These are phyloP conservation scores for Lerista edwardsae DNA, from an alignment of 2,797 vertebrate genomes.

Conservation along the genomic window DNA sequence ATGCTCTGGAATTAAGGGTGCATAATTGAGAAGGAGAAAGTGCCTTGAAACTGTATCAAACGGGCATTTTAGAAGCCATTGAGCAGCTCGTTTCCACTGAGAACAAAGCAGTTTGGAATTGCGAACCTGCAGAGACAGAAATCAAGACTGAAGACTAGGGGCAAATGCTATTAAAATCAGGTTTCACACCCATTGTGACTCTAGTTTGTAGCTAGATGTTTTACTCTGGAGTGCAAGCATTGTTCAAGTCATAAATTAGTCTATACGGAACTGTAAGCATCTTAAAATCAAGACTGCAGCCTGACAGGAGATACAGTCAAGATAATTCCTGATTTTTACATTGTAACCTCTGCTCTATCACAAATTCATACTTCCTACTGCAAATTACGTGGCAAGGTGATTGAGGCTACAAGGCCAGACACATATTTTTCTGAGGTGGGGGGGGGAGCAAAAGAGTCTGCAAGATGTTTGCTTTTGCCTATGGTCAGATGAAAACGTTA, in stretches of 20 bases:
- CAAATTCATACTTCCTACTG: neutral
- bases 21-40: neutral
- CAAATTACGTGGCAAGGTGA: neutral
- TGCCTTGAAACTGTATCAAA: neutral
- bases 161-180: neutral
- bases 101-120: neutral
- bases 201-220: neutral
- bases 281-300: neutral
- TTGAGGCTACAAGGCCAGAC: neutral
- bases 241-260: neutral
- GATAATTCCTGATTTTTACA: neutral
- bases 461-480: neutral
- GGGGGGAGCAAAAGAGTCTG: neutral
- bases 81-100: neutral
- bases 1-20: neutral
- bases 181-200: neutral
- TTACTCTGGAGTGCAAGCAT: neutral
- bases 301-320: neutral
- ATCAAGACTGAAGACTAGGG: no score
- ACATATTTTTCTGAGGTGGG: fast-evolving
- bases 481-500: no score
- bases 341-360: neutral
- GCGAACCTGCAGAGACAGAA: neutral
- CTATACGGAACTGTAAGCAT: neutral
- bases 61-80: neutral